Conservation (phyloP, 2,797 vertebrate species). For the Acrocephalus scirpaceus region DNA sequence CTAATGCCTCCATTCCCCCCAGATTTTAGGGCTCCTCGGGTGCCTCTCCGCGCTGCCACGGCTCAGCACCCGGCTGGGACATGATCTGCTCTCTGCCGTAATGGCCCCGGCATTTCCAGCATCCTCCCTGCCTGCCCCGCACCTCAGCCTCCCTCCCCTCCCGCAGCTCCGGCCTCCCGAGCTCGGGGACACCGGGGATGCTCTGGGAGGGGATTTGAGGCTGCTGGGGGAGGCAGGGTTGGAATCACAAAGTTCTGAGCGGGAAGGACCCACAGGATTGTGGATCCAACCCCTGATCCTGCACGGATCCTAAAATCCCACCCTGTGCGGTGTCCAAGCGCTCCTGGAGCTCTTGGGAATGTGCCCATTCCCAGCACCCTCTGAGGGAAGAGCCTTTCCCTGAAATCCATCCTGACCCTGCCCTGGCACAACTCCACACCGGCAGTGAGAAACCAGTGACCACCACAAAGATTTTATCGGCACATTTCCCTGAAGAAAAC, state of each 20-base stretch:
- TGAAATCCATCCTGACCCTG: accelerated
- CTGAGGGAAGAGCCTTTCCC: neutral
- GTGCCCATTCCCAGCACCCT: neutral
- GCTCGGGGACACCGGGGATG: accelerated
- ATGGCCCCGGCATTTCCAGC: conserved; percentile 16
- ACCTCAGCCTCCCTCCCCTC: neutral
- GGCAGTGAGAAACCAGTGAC: neutral
- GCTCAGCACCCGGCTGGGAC: conserved; percentile 33
- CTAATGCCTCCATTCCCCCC: conserved; percentile 56
- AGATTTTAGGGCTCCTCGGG: conserved; percentile 48
- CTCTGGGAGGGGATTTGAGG: accelerated
- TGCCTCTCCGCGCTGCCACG: conserved; percentile 1
- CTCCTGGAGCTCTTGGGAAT: accelerated
- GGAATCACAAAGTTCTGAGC: neutral
- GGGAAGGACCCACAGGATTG: accelerated
- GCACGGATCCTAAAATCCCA: neutral
- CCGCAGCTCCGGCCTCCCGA: neutral
- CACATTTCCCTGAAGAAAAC: neutral
- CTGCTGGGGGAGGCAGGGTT: accelerated
- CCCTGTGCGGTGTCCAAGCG: accelerated
- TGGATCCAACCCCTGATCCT: neutral
- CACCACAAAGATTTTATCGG: accelerated
- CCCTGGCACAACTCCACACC: neutral
- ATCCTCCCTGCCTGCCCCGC: neutral
- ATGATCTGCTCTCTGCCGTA: conserved; percentile 44